Base-by-base conservation (phyloP, 1,140 invertebrate species). In the Drosophila triauraria region DNA sequence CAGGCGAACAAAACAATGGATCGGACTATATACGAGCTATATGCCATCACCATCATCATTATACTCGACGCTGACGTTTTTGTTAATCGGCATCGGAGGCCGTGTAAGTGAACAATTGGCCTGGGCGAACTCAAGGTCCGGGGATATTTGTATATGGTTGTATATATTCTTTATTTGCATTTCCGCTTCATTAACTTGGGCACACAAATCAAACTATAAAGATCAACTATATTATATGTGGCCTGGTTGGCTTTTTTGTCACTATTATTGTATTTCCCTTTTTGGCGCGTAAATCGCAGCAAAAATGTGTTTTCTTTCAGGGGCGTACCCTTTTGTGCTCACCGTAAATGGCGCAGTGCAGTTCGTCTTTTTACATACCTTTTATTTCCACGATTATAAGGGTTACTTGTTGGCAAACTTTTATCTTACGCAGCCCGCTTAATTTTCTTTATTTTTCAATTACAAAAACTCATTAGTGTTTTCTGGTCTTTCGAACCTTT, bases 41-140 rank as follows among this genome's bases (percentile, higher is more conserved):
- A 42, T 62, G 63, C 27, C 47, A 48, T 40, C 48, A 35, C 10
- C 57, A 27, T 63, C 69, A 56, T 54, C 53, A 63, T 40, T 3
- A 15, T 23, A 53, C 35, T 51, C 38, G 42, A 17, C 63, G 47
- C 65, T 80, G 65, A 80, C 56, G 56, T 64, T 77, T 61, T 67
- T 32, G 44, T 65, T 64, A 60, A 62, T 32, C 51, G 60, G 48
- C 58, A 68, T 59, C 58, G 15, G 47, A 50, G 68, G 35, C 47
- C 75, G 53, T 32, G 50, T 82, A 87, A 86, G 83, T 86, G 83
- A 86, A 86, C 82, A 86, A 86, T 86, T 86, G 82, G 83, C 51
- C 59, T 50, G 44, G 43, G 69, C 42, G 42, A 69, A 51, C 61
- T 64, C 67, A 79, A 67, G 46, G 44, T 42, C 68, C 70, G 46